phyloP scores from a whole-genome alignment of 2,888 invertebrate species.

The Chrysina gloriosa region DNA sequence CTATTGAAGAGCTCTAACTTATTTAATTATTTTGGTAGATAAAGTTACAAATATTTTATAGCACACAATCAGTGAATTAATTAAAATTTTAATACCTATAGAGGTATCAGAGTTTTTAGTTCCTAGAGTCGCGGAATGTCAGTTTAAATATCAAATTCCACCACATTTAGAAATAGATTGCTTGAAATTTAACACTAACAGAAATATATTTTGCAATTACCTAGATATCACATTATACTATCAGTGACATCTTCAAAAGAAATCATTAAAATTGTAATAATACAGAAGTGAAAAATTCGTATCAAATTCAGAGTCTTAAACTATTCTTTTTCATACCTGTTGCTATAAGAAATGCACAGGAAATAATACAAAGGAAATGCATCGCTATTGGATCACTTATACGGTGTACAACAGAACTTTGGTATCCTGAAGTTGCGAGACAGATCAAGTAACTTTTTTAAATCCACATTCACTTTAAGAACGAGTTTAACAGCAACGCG shows the following conservation, averaged over 20 bases:
- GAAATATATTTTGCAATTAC: too few relatives aligned
- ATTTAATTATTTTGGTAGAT: not conserved
- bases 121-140: too few relatives aligned
- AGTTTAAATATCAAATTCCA: too few relatives aligned
- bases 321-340: slow-evolving; percentile 16
- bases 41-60: too few relatives aligned
- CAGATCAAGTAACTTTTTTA: slow-evolving; percentile 31
- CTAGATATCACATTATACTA: too few relatives aligned
- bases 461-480: slow-evolving; percentile 35
- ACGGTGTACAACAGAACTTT: slow-evolving; percentile 16
- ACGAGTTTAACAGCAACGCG: slow-evolving; percentile 28
- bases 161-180: too few relatives aligned
- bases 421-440: slow-evolving; percentile 23
- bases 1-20: not conserved
- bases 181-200: too few relatives aligned
- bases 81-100: too few relatives aligned
- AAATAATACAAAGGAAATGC: slow-evolving; percentile 11
- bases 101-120: too few relatives aligned
- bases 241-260: too few relatives aligned
- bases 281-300: not conserved
- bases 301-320: not conserved
- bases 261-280: not conserved
- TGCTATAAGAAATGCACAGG: slow-evolving; percentile 27
- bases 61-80: too few relatives aligned
- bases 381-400: slow-evolving; percentile 13